Evolutionary conservation across 2,797 vertebrate genomes (phyloP).

Genomic region (Oreochromis mossambicus): DNA sequence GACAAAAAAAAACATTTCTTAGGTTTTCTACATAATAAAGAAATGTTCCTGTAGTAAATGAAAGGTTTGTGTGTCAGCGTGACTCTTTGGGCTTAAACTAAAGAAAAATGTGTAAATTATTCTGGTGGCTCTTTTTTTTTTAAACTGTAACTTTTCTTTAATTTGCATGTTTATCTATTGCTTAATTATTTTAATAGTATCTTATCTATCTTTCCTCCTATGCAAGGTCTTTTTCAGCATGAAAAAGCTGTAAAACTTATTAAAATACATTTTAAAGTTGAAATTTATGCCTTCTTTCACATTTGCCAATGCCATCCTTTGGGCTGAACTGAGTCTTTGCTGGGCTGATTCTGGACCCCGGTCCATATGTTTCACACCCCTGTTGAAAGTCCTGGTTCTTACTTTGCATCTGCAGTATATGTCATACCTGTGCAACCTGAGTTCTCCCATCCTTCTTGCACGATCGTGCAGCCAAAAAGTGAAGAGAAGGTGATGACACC

Average conservation of each 20-base stretch:
- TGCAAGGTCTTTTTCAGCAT: neutral
- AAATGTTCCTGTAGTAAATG: neutral
- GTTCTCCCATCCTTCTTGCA: neutral
- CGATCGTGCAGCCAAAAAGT: neutral
- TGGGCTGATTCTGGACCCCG: neutral
- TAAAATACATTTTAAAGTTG: neutral
- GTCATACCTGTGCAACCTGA: neutral
- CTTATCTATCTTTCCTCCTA: neutral
- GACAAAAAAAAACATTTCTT: neutral
- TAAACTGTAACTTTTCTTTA: neutral
- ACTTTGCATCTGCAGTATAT: neutral
- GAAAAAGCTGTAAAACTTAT: rapidly evolving
- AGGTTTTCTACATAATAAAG: neutral
- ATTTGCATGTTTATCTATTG: neutral
- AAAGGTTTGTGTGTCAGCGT: neutral
- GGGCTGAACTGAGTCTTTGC: neutral
- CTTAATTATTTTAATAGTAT: neutral
- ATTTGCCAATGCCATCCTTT: neutral
- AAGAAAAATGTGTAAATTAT: neutral
- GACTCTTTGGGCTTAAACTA: neutral
- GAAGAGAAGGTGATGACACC: neutral
- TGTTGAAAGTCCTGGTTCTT: neutral
- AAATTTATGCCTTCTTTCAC: neutral
- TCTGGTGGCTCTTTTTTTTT: neutral
- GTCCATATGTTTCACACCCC: neutral